Base-by-base conservation (phyloP, 2,888 invertebrate genomes). In the Acanthacorydalis orientalis region DNA sequence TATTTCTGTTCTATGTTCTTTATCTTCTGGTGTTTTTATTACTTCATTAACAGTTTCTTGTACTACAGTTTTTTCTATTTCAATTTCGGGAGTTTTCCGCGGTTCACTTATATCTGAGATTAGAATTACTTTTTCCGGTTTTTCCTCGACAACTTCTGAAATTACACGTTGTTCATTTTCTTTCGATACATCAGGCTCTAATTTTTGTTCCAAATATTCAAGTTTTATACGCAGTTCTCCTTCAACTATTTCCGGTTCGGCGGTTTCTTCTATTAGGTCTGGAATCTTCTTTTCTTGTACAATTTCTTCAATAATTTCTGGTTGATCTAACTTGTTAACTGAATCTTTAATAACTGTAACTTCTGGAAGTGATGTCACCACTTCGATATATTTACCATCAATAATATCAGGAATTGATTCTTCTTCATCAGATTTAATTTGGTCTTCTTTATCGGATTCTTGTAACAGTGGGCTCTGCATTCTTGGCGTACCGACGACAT, bases 151-250 rank as follows among this genome's bases (percentile, higher is more conserved):
- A 10, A 7, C 9, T 43, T 43, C 42, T 14, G 12, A 16, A 7
- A 16, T 52, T 43, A 45, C 53, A 51, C 16, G 55, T 52, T 48
- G 53, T 46, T 11, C 37, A n/a, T 4, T 50, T 50, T 49, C 46
- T 31, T 49, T 47, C 12, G 48, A 46, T 35, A 48, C 47, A 33
- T 47, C 41, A 14, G 44, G 49, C 12, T 46, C 53, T 55, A 57
- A 53, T 23, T 23, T 23, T 23, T 23, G 23, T 23, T 23, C 23
- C 23, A 23, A 23, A 23, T 23, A 23, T 23, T 23, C 23, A 23
- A 23, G 2, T 23, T 23, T 23, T 23, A 23, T 23, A 23, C 23
- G 23, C 48, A 50, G 48, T 52, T 52, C 46, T 55, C 55, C 53
- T 52, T 39, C 43, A 12, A 50, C 41, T 41, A 49, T 48, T 47